Percentiles rank a stretch among this genome's conserved stretches.
phyloP scores from a whole-genome alignment of 2,888 invertebrate species.

The Synanthedon tipuliformis region DNA sequence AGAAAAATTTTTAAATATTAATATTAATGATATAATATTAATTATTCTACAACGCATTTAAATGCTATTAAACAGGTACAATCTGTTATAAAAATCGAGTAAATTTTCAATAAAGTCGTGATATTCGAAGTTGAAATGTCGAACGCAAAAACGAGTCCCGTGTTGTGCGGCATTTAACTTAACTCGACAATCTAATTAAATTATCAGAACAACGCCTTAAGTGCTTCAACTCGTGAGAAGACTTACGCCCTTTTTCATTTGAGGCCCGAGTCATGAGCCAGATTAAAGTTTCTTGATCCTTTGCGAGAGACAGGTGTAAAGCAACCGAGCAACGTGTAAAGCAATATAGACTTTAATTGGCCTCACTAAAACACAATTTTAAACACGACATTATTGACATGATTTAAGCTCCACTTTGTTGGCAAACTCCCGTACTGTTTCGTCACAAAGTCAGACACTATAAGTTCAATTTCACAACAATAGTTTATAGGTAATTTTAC shows the following conservation, averaged over 20 bases:
- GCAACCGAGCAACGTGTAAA: constrained; percentile 13
- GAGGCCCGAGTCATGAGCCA: constrained; percentile 31
- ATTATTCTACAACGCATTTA: too few relatives aligned
- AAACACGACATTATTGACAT: constrained; percentile 14
- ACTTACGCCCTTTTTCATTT: constrained; percentile 31
- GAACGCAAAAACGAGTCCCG: constrained; percentile 29
- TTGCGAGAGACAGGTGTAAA: constrained; percentile 50
- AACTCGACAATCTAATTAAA: constrained; percentile 51
- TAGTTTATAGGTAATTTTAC: constrained; percentile 4
- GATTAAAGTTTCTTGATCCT: constrained; percentile 57
- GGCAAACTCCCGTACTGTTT: constrained; percentile 36
- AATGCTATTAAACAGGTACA: too few relatives aligned
- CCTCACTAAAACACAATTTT: constrained; percentile 29
- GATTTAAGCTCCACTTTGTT: constrained; percentile 41
- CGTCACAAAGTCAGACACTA: constrained; percentile 23
- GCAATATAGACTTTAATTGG: constrained; percentile 18
- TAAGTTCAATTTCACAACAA: not conserved
- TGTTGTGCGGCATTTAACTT: constrained; percentile 49
- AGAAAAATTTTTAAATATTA: too few relatives aligned
- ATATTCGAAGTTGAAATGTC: constrained; percentile 31
- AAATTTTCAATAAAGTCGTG: constrained; percentile 25
- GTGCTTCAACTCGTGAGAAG: constrained; percentile 23
- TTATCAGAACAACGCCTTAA: constrained; percentile 37
- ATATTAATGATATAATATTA: too few relatives aligned
- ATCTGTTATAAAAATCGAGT: too few relatives aligned